phyloP scores from a whole-genome alignment of 2,113 vertebrate genomes.

The Paratilapia polleni region DNA sequence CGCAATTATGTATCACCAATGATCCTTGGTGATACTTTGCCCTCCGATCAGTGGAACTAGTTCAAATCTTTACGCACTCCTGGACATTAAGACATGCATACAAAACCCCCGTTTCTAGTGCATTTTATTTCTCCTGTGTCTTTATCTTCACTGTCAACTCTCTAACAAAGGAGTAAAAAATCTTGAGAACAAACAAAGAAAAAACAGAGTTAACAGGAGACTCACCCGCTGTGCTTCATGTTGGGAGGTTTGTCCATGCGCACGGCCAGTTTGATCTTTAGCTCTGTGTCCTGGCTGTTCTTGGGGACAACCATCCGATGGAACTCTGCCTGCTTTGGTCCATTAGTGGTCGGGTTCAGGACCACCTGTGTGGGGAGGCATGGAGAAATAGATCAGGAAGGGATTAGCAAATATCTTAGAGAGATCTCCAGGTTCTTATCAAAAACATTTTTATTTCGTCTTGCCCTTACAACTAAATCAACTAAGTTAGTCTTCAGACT shows the following conservation, averaged over 20 bases:
- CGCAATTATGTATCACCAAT: too few species aligned
- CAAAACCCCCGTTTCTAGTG: background rate
- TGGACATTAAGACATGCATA: background rate
- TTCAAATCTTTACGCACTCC: background rate
- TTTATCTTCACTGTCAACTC: background rate
- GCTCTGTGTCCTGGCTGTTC: conserved; percentile 91
- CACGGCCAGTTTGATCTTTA: conserved; percentile 94
- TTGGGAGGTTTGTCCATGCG: conserved; percentile 98
- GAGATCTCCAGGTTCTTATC: background rate
- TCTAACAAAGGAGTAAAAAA: background rate
- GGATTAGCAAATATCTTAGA: too few species aligned
- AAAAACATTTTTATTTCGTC: background rate
- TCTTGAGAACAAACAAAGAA: too few species aligned
- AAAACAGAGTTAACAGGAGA: background rate
- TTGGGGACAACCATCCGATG: conserved; percentile 95
- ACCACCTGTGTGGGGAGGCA: conserved; percentile 83
- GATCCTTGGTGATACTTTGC: too few species aligned
- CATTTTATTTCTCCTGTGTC: background rate
- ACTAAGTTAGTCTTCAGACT: too few species aligned
- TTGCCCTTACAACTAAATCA: too few species aligned
- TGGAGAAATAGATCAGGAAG: background rate
- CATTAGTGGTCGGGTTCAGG: conserved; percentile 91
- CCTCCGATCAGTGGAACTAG: background rate
- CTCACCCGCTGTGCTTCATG: conserved; percentile 98
- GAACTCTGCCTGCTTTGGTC: conserved; percentile 90